These are phyloP conservation scores for Drosophila picticornis DNA, from an alignment of 2,888 invertebrate species.

Conservation along the genomic window DNA sequence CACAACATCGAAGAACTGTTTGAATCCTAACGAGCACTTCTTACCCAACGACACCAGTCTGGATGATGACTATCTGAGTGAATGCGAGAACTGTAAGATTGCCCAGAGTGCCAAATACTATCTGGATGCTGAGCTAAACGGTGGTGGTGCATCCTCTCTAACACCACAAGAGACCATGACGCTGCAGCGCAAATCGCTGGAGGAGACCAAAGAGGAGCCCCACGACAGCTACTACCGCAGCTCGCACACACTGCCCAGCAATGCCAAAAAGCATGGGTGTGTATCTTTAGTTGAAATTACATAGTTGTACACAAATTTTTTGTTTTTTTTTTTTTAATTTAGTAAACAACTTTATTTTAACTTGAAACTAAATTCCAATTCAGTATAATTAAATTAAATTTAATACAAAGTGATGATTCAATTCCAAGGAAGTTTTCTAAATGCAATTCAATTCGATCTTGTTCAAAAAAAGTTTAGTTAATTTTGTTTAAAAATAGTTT, in stretches of 20 bases:
- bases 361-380: not conserved
- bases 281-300: slow-evolving; percentile 30
- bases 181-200: slow-evolving; percentile 86
- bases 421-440: not conserved
- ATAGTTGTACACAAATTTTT: too few species aligned
- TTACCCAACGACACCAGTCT: slow-evolving; percentile 85
- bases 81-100: slow-evolving; percentile 94
- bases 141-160: slow-evolving; percentile 78
- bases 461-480: not conserved
- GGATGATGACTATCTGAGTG: slow-evolving; percentile 91
- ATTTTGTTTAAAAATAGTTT: not conserved
- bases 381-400: not conserved
- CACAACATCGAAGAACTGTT: slow-evolving; percentile 85
- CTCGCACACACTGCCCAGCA: slow-evolving; percentile 88
- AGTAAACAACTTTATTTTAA: not conserved
- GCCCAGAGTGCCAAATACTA: slow-evolving; percentile 89
- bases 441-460: not conserved
- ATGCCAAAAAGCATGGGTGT: slow-evolving; percentile 86
- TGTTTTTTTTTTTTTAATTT: not conserved
- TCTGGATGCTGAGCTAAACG: slow-evolving; percentile 87
- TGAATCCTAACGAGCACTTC: slow-evolving; percentile 85
- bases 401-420: not conserved
- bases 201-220: slow-evolving; percentile 84
- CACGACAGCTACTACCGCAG: slow-evolving; percentile 87
- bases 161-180: slow-evolving; percentile 89